Percentiles rank a stretch among this genome's conserved stretches.
phyloP scores from a whole-genome alignment of 2,888 invertebrate genomes.

The Philhelius pedissequus region DNA sequence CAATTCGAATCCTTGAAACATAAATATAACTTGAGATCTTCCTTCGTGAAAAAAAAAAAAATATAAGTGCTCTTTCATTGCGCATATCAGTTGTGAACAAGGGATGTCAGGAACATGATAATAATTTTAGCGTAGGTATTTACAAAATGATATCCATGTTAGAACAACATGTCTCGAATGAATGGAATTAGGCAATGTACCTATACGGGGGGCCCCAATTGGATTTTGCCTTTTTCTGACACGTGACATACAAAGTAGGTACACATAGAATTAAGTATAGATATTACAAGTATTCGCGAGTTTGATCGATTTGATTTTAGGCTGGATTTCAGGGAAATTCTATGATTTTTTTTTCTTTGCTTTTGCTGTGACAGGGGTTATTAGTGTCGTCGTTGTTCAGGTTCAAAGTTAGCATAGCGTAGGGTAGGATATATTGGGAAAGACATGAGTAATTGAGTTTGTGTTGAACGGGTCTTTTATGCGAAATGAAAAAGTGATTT shows the following conservation, averaged over 20 bases:
- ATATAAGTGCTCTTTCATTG: not conserved
- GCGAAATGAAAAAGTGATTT: not conserved
- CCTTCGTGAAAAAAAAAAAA: not conserved
- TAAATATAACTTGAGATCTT: not conserved
- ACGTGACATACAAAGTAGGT: constrained; percentile 32
- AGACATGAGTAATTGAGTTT: constrained; percentile 5
- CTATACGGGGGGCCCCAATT: not conserved
- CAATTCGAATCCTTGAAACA: constrained; percentile 32
- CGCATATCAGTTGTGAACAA: constrained; percentile 7
- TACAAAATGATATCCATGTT: constrained; percentile 51
- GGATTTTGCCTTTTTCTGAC: constrained; percentile 33
- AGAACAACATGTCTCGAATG: constrained; percentile 2
- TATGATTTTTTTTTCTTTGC: not conserved
- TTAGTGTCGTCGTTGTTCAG: not conserved
- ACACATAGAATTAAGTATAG: not conserved
- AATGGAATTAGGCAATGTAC: not conserved
- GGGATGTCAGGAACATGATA: constrained; percentile 63
- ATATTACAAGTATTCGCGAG: constrained; percentile 12
- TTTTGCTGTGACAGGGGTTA: not conserved
- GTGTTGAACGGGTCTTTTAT: not conserved
- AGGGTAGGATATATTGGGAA: not conserved
- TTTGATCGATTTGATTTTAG: constrained; percentile 51
- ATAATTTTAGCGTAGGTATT: constrained; percentile 53
- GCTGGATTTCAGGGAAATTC: not conserved
- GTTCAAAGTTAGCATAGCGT: not conserved